These are phyloP conservation scores for Trimorus sp. DNA, from an alignment of 2,888 invertebrate species.

Conservation along the genomic window DNA sequence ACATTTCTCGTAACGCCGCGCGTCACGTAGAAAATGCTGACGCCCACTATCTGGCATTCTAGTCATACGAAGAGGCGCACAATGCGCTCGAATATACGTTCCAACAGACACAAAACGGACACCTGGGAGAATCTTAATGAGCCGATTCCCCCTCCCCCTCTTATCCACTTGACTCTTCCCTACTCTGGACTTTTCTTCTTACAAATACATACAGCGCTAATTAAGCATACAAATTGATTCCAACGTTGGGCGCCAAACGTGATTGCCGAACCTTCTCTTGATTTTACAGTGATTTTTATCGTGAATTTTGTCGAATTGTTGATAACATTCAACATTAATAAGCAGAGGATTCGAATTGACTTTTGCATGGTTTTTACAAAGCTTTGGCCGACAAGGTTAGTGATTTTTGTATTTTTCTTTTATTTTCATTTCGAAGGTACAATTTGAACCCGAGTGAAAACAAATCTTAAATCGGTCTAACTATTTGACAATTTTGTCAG, in stretches of 20 bases:
- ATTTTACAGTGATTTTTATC: conserved; percentile 1
- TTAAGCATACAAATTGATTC: conserved; percentile 51
- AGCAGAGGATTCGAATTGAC: too few relatives aligned
- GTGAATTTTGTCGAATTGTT: too few relatives aligned
- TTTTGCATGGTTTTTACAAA: too few relatives aligned
- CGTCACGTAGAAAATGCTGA: conserved; percentile 60
- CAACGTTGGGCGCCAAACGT: conserved; percentile 12
- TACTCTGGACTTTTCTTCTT: conserved; percentile 28
- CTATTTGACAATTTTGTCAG: too few relatives aligned
- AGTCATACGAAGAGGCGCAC: conserved; percentile 62
- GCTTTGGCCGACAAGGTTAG: too few relatives aligned
- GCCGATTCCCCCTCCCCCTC: conserved; percentile 13
- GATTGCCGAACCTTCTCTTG: conserved; percentile 16
- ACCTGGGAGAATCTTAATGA: conserved; percentile 50
- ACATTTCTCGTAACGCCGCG: conserved; percentile 55
- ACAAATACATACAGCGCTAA: conserved; percentile 38
- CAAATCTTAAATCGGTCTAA: too few relatives aligned
- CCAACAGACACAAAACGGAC: conserved; percentile 36
- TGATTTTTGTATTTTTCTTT: too few relatives aligned
- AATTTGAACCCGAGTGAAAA: too few relatives aligned
- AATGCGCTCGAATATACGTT: conserved; percentile 45
- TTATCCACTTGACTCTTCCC: conserved; percentile 3
- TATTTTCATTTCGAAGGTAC: too few relatives aligned
- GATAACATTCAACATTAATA: too few relatives aligned
- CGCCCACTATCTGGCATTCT: conserved; percentile 70